Base-by-base conservation (phyloP, 2,888 invertebrate species). In the Homarus gammarus region DNA sequence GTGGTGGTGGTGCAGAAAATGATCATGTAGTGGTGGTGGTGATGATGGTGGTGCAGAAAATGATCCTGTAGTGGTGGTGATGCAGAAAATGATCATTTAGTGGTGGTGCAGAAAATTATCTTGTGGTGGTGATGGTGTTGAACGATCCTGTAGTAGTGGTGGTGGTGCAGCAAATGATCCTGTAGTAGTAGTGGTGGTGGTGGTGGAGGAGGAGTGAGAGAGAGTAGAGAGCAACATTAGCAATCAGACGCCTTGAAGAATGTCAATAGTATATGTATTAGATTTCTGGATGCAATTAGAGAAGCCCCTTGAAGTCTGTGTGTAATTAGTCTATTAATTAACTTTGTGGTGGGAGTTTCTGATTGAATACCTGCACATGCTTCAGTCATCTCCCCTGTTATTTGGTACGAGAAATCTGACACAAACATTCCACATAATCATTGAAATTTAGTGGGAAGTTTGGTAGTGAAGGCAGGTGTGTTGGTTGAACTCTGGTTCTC, bases 291-390 rank as follows among this genome's bases (percentile, higher is more conserved):
- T 38, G 64, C 36, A 79, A 61, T 8, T 61, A 12, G n/a, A 33
- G 79, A 79, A 79, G 79, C 79, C 79, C 38, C 36, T 36, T 27
- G 64, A 10, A 38, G 61, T 79, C 61, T 79, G 2, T 18, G 79
- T 38, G 56, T 79, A 79, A 36, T 64, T 38, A 64, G 27, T 61
- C 64, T 31, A 36, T n/a, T 79, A 61, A 79, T 79, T 79, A 61
- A 64, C 27, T 79, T 38, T 12, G 61, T 10, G 61, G n/a, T 36
- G n/a, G n/a, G n/a, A 79, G 79, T 79, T 79, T 27, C 27, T 36
- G 51, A 78, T 56, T 78, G 78, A 78, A 79, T 61, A 79, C 79
- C 79, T 38, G 5, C 61, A 79, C 79, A 64, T 79, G 79, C 79
- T 61, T 15, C 36, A 1, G 22, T 64, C 22, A 72, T 22, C 72